Conservation (phyloP, 2,888 invertebrate species). For the Caenorhabditis sinica region DNA sequence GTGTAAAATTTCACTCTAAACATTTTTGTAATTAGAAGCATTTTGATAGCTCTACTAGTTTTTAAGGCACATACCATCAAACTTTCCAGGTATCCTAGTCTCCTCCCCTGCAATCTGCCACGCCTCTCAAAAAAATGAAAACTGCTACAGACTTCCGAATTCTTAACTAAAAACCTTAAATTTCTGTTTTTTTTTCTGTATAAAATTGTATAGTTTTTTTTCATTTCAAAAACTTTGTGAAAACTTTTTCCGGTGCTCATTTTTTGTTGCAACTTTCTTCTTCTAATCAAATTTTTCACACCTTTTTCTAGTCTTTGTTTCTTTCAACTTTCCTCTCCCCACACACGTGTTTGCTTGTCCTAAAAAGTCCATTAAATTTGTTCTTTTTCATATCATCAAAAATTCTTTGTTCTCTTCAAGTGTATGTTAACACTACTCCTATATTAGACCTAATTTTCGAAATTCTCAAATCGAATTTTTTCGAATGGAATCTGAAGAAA, state of each 20-base stretch:
- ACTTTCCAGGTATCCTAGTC: conserved; percentile 50
- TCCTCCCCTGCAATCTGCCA: conserved; percentile 37
- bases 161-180: background rate
- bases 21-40: no score
- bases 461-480: background rate
- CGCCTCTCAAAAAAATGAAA: conserved; percentile 17
- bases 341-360: conserved; percentile 18
- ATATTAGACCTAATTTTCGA: background rate
- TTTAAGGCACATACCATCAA: background rate
- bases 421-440: conserved; percentile 14
- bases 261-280: background rate
- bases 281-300: conserved; percentile 13
- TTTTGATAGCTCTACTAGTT: no score
- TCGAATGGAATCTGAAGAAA: background rate
- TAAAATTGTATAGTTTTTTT: conserved; percentile 9
- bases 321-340: background rate
- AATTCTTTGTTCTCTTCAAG: conserved; percentile 14
- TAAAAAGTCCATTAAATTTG: conserved; percentile 31
- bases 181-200: conserved; percentile 17
- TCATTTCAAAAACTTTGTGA: background rate
- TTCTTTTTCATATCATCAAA: background rate
- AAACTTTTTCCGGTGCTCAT: no score
- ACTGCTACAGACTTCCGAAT: conserved; percentile 40
- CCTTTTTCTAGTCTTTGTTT: background rate
- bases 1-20: no score